Evolutionary conservation across 2,888 invertebrate species (phyloP), one percentile per base, ranked within the genome.

Genomic region (Carabus problematicus): DNA sequence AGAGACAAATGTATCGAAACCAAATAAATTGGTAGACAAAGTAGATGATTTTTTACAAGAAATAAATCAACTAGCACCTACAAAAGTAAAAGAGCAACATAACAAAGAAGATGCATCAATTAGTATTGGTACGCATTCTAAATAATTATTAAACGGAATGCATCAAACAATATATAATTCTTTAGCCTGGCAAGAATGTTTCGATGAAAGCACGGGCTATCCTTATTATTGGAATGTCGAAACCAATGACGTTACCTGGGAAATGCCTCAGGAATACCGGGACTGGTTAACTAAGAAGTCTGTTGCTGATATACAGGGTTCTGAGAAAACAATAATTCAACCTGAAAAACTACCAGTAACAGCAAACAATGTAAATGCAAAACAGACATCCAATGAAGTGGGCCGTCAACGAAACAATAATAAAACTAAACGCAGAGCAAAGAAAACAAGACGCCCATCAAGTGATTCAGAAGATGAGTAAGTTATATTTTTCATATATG

Each of bases 171-270:
- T n/a, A 29, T 42, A 14, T 41, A 3, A 41, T 14, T 64, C 73
- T 82, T 68, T 81, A 87, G 85, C 84, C 75, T 89, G 91, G 91
- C 85, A 89, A 83, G 86, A 88, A 77, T 88, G 88, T 75, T 83
- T 82, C 72, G 89, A 89, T 76, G 84, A 86, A 74, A 80, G 82
- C 11, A 85, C 86, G 0, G 88, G 88, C 1, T 88, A 85, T 76
- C 82, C 86, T 1, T 89, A 89, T 77, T 89, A 87, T 74, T 89
- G 89, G 89, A 88, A 89, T 76, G 82, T 84, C 12, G 81, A 84
- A 72, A 87, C 88, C 0, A 87, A 88, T 76, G 85, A 86, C 76
- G 88, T 89, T 0, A 87, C 88, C 8, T 89, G 89, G 89, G 86
- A 87, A 71, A 83, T 85, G 74, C 88, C 89, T 8, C 76, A 78